Evolutionary conservation across 2,113 vertebrate species (phyloP).

Genomic region (Channa argus): DNA sequence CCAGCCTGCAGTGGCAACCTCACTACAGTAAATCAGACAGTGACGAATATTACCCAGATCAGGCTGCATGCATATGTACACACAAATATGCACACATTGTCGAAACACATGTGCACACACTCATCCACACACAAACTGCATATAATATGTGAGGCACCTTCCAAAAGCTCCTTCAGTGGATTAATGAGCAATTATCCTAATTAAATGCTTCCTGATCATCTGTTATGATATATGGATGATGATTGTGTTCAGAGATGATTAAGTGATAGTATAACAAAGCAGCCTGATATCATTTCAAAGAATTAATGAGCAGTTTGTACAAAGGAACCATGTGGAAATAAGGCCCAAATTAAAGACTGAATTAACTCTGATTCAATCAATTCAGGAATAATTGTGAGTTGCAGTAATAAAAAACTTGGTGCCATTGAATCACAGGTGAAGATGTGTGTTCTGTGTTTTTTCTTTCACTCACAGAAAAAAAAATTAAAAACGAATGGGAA

Average conservation of each 20-base stretch:
- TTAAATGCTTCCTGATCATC: conserved; percentile 78
- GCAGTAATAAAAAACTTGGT: conserved; percentile 40
- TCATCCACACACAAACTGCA: conserved; percentile 33
- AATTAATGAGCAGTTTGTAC: conserved; percentile 69
- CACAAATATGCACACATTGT: conserved; percentile 35
- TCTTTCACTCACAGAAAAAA: neutral
- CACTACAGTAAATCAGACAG: conserved; percentile 84
- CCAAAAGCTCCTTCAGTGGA: conserved; percentile 50
- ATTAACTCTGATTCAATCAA: conserved; percentile 70
- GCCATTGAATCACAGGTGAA: conserved; percentile 31
- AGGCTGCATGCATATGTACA: conserved; percentile 48
- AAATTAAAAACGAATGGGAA: neutral
- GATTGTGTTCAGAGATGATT: conserved; percentile 75
- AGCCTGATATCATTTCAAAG: conserved; percentile 63
- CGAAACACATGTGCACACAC: conserved; percentile 33
- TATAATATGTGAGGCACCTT: conserved; percentile 58
- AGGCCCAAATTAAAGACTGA: conserved; percentile 65
- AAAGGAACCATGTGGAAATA: conserved; percentile 59
- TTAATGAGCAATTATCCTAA: conserved; percentile 80
- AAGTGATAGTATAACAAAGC: conserved; percentile 67
- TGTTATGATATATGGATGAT: conserved; percentile 72
- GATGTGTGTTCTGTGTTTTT: neutral
- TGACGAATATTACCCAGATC: conserved; percentile 78
- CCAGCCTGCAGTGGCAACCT: conserved; percentile 68
- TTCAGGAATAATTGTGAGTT: conserved; percentile 56